phyloP scores from a whole-genome alignment of 2,797 vertebrate species.

The Lemur catta region DNA sequence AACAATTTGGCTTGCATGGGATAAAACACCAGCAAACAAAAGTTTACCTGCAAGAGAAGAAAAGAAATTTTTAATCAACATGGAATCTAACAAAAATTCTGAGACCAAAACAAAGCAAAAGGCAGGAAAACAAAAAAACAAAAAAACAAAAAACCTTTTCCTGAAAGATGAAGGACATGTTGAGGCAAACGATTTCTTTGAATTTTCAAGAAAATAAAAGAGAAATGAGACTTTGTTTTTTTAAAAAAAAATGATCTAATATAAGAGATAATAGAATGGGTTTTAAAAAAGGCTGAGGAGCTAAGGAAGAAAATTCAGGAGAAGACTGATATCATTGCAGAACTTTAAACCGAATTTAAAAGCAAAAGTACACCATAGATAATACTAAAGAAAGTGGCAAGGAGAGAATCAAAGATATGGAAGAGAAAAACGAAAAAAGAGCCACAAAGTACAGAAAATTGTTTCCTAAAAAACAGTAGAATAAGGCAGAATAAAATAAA shows the following conservation, averaged over 20 bases:
- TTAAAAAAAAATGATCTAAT: neutral
- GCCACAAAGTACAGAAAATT: neutral
- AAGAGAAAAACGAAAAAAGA: neutral
- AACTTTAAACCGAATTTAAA: conserved; percentile 13
- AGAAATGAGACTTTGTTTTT: neutral
- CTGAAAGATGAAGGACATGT: neutral
- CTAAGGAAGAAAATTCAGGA: neutral
- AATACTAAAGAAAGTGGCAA: neutral
- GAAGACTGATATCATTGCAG: neutral
- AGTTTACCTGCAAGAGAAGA: neutral
- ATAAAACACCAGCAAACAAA: neutral
- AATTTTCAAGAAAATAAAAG: neutral
- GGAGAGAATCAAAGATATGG: neutral
- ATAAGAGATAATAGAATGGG: neutral
- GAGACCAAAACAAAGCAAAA: neutral
- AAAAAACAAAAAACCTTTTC: neutral
- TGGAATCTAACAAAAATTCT: neutral
- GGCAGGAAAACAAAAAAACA: neutral
- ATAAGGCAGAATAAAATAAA: conserved; percentile 5
- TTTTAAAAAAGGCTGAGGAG: neutral
- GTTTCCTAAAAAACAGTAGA: neutral
- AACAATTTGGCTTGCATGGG: neutral
- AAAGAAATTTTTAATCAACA: neutral
- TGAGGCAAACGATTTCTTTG: neutral
- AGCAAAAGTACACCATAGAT: neutral